Evolutionary conservation across 2,797 vertebrate species (phyloP).

Genomic region (Chaunax sp.): DNA sequence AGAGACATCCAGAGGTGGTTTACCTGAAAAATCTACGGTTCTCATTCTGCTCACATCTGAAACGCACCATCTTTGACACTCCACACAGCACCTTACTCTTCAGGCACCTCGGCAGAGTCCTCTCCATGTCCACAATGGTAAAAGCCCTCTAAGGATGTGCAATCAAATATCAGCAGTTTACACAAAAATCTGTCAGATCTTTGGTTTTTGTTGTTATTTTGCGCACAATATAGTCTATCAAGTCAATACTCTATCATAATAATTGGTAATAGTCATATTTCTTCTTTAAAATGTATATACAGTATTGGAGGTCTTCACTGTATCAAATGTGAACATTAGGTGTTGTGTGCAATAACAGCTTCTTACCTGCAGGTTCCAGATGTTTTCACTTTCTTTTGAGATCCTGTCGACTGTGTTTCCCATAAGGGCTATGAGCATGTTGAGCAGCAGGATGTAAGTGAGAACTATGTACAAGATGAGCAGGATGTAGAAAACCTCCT

Average conservation of each 20-base stretch:
- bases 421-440: constrained; percentile 95
- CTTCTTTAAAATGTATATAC: too few species aligned
- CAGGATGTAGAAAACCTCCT: constrained; percentile 87
- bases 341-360: too few species aligned
- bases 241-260: too few species aligned
- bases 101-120: constrained; percentile 79
- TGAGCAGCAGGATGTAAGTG: constrained; percentile 93
- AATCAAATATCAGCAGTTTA: not conserved
- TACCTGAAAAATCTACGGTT: constrained; percentile 51
- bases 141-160: constrained; percentile 83
- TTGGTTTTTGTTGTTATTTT: too few species aligned
- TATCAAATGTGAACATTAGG: too few species aligned
- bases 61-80: constrained; percentile 23
- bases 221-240: too few species aligned
- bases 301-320: too few species aligned
- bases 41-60: not conserved
- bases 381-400: constrained; percentile 83
- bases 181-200: too few species aligned
- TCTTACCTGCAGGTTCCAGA: constrained; percentile 94
- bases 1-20: not conserved
- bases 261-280: too few species aligned
- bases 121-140: constrained; percentile 89
- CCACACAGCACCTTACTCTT: constrained; percentile 68
- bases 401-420: constrained; percentile 85
- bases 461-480: constrained; percentile 90